phyloP scores from a whole-genome alignment of 1,140 invertebrate genomes.

The Oncopeltus fasciatus region DNA sequence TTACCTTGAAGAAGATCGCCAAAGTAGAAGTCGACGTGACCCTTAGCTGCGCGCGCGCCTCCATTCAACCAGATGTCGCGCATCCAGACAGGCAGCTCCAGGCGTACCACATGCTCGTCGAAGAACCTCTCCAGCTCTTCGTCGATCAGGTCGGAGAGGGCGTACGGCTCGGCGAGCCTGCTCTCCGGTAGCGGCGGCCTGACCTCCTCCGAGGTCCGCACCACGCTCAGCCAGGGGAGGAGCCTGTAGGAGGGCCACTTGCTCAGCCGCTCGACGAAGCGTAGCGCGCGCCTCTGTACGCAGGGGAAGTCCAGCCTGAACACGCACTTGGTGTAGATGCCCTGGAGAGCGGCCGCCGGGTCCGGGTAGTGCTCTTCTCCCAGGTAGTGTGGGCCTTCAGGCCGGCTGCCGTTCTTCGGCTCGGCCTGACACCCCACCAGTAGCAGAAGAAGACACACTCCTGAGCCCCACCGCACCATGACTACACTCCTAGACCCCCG shows the following conservation, averaged over 20 bases:
- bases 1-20: not conserved
- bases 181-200: not conserved
- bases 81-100: not conserved
- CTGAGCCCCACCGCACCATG: too few relatives aligned
- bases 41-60: not conserved
- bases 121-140: not conserved
- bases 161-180: not conserved
- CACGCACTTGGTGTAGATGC: conserved; percentile 9
- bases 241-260: not conserved
- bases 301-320: conserved; percentile 8
- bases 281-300: not conserved
- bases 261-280: conserved; percentile 8
- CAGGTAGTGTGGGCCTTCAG: too few relatives aligned
- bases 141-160: not conserved
- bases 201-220: not conserved
- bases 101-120: not conserved
- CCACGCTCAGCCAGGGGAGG: not conserved
- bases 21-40: not conserved
- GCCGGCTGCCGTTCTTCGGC: too few relatives aligned
- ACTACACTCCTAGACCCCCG: too few relatives aligned
- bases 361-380: not conserved
- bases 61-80: not conserved
- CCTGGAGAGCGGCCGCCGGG: conserved; percentile 1
- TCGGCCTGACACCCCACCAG: too few relatives aligned
- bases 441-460: too few relatives aligned